Percentiles rank a stretch among this genome's conserved stretches.
Conservation (phyloP, 2,797 vertebrate genomes). For the Platalea minor region DNA sequence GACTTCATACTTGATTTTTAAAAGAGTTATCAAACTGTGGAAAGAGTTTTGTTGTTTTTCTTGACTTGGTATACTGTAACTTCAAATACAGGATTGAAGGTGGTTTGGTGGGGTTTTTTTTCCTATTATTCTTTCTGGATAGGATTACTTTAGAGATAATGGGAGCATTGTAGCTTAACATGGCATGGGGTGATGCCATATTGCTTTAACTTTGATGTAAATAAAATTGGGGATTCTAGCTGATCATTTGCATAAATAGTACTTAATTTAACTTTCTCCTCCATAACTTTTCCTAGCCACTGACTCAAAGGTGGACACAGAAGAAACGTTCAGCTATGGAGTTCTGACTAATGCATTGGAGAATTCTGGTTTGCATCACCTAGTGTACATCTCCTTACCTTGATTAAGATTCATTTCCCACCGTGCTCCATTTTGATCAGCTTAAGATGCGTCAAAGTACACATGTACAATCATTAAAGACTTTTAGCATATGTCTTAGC, state of each 20-base stretch:
- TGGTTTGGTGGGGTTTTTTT: no score
- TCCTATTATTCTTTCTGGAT: background rate
- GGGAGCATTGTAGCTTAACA: background rate
- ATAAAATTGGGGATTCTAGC: background rate
- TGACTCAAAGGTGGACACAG: background rate
- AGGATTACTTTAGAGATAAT: background rate
- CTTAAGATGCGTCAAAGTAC: background rate
- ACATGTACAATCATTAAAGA: background rate
- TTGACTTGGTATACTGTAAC: background rate
- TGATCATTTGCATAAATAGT: background rate
- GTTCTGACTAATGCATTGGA: background rate
- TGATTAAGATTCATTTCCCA: background rate
- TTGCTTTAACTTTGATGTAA: background rate
- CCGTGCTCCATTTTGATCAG: background rate
- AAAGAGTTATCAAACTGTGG: background rate
- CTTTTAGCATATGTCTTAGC: background rate
- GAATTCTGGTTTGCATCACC: background rate
- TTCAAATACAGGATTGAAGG: background rate
- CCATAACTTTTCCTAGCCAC: background rate
- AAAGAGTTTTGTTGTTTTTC: background rate
- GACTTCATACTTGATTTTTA: background rate
- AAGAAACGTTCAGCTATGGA: background rate
- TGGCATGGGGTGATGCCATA: background rate
- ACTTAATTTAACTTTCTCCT: background rate
- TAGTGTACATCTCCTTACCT: background rate